These are phyloP conservation scores for Drosophila biarmipes DNA, from an alignment of 1,140 invertebrate genomes.

Conservation along the genomic window DNA sequence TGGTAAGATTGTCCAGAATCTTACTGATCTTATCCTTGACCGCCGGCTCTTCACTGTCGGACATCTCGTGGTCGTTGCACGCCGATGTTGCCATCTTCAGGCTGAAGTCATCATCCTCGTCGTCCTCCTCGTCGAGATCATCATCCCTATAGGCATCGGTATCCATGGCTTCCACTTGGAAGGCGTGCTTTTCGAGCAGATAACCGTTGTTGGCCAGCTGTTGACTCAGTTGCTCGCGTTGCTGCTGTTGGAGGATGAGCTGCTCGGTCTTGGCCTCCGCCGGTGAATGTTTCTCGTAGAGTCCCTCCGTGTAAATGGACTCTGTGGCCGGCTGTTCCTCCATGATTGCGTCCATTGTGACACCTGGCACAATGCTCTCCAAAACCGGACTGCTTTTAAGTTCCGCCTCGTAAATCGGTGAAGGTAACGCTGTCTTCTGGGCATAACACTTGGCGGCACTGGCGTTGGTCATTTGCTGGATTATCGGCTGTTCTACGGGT, in stretches of 20 bases:
- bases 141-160: conserved; percentile 48
- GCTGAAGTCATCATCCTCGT: conserved; percentile 79
- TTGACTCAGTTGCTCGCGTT: conserved; percentile 44
- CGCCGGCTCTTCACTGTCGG: conserved; percentile 76
- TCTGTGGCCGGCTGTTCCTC: conserved; percentile 77
- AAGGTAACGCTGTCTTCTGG: conserved; percentile 34
- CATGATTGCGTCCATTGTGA: conserved; percentile 28
- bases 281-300: conserved; percentile 58
- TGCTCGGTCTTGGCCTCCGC: conserved; percentile 45
- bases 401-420: conserved; percentile 60
- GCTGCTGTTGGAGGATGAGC: conserved; percentile 55
- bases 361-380: conserved; percentile 50
- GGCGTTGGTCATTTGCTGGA: conserved; percentile 20
- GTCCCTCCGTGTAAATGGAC: conserved; percentile 38
- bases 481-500: conserved; percentile 45
- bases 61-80: conserved; percentile 76
- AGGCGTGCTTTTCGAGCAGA: conserved; percentile 60
- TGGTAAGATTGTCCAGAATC: conserved; percentile 80
- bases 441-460: conserved; percentile 37
- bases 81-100: conserved; percentile 73
- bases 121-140: conserved; percentile 67
- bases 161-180: conserved; percentile 52
- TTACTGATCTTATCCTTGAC: conserved; percentile 83
- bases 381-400: conserved; percentile 62
- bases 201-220: conserved; percentile 48